Evolutionary conservation across 2,797 vertebrate genomes (phyloP).

Genomic region (Limnodromus scolopaceus): DNA sequence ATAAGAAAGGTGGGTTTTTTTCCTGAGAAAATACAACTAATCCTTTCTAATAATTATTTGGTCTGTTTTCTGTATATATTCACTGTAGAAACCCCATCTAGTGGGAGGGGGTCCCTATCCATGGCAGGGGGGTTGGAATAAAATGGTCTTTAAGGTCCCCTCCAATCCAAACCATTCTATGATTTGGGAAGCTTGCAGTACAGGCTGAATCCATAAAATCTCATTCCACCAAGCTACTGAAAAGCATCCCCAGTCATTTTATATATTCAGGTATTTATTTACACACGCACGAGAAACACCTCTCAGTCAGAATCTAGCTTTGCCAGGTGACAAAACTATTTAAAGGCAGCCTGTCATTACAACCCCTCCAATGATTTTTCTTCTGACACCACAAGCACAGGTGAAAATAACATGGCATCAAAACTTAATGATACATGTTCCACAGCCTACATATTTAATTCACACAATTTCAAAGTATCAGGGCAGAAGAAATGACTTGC

Average conservation of each 20-base stretch:
- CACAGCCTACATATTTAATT: not conserved
- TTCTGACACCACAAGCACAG: not conserved
- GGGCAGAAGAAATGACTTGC: not conserved
- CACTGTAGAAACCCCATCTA: not conserved
- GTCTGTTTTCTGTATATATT: not conserved
- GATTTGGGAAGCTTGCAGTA: not conserved
- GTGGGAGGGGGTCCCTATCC: too few species aligned
- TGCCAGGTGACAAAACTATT: not conserved
- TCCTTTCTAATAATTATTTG: not conserved
- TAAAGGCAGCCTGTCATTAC: not conserved
- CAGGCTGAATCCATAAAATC: not conserved
- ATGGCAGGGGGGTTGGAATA: too few species aligned
- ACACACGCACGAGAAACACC: not conserved
- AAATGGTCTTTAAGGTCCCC: too few species aligned
- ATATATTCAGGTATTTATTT: not conserved
- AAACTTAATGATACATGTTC: not conserved
- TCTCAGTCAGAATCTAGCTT: not conserved
- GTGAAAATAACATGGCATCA: not conserved
- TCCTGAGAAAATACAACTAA: not conserved
- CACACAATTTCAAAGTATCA: not conserved
- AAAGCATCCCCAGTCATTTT: not conserved
- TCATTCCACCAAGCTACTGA: not conserved
- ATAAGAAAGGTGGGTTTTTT: not conserved
- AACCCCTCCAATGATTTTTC: not conserved
- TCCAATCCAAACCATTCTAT: too few species aligned